Evolutionary conservation across 1,140 invertebrate species (phyloP), one percentile per base, ranked within the genome.

Genomic region (Cyclargus thomasi): DNA sequence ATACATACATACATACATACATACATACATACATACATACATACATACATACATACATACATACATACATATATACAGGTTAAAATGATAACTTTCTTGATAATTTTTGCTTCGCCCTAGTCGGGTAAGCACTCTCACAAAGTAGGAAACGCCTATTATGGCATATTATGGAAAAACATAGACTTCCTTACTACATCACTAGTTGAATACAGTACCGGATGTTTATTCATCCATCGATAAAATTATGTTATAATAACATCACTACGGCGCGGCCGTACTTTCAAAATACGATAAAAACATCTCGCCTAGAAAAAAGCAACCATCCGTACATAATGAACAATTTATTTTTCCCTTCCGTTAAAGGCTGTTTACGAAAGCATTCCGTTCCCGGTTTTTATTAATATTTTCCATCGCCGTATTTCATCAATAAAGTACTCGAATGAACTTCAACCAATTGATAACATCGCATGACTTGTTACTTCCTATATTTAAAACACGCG

Each of bases 231-330:
- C 39, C 14, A 47, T 47, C 39, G 39, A 47, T 47, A 47, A 47
- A 47, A 47, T 47, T 47, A 47, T 47, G 39, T 47, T 47, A 59
- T 59, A 20, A 59, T 59, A 59, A 20, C 55, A 10, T 59, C 55
- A 59, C 55, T 59, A 21, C 55, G 20, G 39, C 10, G 39, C 10
- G 39, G 39, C 55, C 17, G 17, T 21, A 59, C 55, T 59, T 59
- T 59, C 55, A 59, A 20, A 59, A 59, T 59, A 59, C 55, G 55
- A 59, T 59, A 59, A 59, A 59, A 59, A 59, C 55, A 59, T 59
- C 55, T 59, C 55, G 55, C 55, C 55, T 59, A 59, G 55, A 59
- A 59, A 59, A 59, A 59, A 59, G 17, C 55, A 21, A 20, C 55
- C 55, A 59, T 59, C 55, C 55, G 55, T 18, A 59, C 55, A 59